Evolutionary conservation across 2,888 invertebrate species (phyloP).

Genomic region (Lithophane semibrunnea): DNA sequence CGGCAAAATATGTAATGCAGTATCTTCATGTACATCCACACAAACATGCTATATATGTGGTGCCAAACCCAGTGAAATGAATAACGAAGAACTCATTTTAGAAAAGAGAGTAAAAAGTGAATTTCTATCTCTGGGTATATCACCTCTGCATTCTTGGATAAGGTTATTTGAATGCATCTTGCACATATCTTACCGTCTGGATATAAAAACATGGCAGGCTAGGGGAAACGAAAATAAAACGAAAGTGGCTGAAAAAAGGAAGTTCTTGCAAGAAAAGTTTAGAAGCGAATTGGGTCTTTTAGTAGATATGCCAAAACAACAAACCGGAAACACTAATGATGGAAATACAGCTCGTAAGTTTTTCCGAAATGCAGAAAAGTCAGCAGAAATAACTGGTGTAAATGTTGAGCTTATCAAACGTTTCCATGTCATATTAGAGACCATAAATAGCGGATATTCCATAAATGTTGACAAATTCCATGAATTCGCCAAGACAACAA

Average conservation of each 20-base stretch:
- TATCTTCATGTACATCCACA: neutral
- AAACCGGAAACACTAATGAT: neutral
- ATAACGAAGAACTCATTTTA: neutral
- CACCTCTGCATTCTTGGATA: neutral
- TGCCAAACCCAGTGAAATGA: neutral
- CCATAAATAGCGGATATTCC: too few species aligned
- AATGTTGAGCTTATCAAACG: too few species aligned
- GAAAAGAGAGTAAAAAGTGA: neutral
- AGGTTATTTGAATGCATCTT: neutral
- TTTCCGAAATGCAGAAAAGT: too few species aligned
- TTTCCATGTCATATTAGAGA: too few species aligned
- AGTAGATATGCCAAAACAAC: neutral
- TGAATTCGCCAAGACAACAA: too few species aligned
- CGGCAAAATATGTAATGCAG: neutral
- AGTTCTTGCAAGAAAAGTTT: neutral
- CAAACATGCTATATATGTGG: slow-evolving; percentile 2
- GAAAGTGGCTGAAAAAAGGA: neutral
- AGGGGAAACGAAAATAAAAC: neutral
- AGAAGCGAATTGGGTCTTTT: neutral
- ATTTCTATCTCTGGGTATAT: neutral
- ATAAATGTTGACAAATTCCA: too few species aligned
- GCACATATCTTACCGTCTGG: neutral
- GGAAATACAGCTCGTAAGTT: too few species aligned
- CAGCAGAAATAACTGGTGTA: too few species aligned
- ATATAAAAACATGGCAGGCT: neutral